Percentiles rank a stretch among this genome's conserved stretches.
phyloP scores from a whole-genome alignment of 2,797 vertebrate genomes.

The Cryptoblepharus egeriae region DNA sequence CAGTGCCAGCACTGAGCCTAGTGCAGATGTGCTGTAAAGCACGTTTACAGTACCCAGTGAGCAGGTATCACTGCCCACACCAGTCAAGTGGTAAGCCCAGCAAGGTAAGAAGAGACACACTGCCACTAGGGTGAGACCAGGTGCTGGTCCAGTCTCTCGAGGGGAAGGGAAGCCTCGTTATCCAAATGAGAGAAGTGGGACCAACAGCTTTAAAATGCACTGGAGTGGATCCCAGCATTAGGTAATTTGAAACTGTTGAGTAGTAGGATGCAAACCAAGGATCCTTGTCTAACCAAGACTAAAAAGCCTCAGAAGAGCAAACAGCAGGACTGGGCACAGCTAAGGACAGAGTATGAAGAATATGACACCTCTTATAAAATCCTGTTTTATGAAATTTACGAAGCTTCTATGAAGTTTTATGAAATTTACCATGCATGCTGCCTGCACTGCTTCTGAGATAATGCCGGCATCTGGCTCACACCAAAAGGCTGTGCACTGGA shows the following conservation, averaged over 20 bases:
- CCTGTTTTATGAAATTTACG: conserved; percentile 74
- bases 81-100: no score
- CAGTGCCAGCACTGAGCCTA: no score
- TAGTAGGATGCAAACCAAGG: not conserved
- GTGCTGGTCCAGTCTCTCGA: no score
- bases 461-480: conserved; percentile 91
- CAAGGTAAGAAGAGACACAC: no score
- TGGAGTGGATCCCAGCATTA: not conserved
- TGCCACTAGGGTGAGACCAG: no score
- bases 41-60: no score
- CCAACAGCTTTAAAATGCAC: not conserved
- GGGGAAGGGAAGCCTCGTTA: no score
- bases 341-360: not conserved
- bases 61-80: no score
- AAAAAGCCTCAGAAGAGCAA: not conserved
- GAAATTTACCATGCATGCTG: conserved; percentile 91
- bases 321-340: not conserved
- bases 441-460: conserved; percentile 92
- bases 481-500: conserved; percentile 94
- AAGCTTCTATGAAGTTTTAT: no score
- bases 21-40: no score
- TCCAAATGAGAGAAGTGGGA: not conserved
- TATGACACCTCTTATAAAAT: not conserved
- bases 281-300: not conserved
- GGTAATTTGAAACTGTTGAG: not conserved